Conservation (phyloP, 2,888 invertebrate species). For the Dryobotodes eremita region DNA sequence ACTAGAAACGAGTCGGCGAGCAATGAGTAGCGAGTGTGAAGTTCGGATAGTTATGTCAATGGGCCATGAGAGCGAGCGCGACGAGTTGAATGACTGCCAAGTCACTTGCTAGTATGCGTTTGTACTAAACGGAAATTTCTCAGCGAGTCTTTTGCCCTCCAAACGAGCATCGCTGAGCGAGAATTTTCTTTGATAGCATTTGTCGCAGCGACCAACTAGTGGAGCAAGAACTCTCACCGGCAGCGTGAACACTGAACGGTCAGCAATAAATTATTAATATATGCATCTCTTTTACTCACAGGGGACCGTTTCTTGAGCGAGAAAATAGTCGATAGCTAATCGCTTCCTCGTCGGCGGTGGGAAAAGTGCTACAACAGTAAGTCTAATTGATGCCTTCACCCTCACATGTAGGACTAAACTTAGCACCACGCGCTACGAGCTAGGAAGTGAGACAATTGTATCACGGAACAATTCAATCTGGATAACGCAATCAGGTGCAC, state of each 20-base stretch:
- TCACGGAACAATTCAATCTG: constrained; percentile 45
- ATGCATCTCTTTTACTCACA: not conserved
- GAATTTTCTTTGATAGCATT: not conserved
- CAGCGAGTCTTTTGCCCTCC: not conserved
- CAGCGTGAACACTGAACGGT: not conserved
- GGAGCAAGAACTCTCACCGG: not conserved
- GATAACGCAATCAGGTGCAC: constrained; percentile 39
- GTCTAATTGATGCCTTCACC: not conserved
- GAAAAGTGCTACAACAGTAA: not conserved
- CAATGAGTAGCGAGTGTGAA: not conserved
- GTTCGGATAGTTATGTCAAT: too few relatives aligned
- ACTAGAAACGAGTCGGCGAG: not conserved
- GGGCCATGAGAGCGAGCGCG: too few relatives aligned
- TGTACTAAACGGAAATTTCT: not conserved
- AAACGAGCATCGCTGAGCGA: not conserved
- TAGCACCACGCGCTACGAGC: constrained; percentile 11
- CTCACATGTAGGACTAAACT: constrained; percentile 14
- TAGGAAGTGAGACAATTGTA: constrained; percentile 25
- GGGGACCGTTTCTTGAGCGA: not conserved
- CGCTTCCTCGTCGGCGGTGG: not conserved
- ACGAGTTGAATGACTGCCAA: too few relatives aligned
- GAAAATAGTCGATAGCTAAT: not conserved
- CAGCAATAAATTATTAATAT: not conserved
- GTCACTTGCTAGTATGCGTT: not conserved
- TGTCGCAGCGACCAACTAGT: not conserved